Percentiles rank a stretch among this genome's conserved stretches.
phyloP scores from a whole-genome alignment of 2,888 invertebrate genomes.

The Amorpha juglandis region DNA sequence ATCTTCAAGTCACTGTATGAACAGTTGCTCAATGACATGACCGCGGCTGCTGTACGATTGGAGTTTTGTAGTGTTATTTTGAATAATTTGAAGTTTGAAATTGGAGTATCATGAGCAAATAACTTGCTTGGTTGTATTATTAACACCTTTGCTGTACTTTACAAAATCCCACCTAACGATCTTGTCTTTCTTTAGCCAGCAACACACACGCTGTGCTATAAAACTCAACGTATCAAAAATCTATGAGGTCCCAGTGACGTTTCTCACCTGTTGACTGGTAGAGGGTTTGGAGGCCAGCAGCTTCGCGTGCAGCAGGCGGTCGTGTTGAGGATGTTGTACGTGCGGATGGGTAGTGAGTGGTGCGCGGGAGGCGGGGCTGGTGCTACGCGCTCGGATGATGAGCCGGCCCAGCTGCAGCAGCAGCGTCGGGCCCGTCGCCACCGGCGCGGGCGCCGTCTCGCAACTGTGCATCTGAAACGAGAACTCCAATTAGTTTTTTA shows the following conservation, averaged over 20 bases:
- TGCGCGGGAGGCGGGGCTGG: constrained; percentile 68
- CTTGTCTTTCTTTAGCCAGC: too few species aligned
- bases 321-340: constrained; percentile 44
- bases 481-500: not conserved
- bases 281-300: constrained; percentile 58
- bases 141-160: too few species aligned
- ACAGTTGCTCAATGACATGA: not conserved
- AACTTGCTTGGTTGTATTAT: too few species aligned
- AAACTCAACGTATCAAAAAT: too few species aligned
- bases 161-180: too few species aligned
- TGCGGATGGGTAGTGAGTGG: constrained; percentile 60
- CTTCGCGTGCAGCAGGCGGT: constrained; percentile 59
- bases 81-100: too few species aligned
- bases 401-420: constrained; percentile 85
- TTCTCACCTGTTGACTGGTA: constrained; percentile 49
- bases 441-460: constrained; percentile 63
- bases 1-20: not conserved
- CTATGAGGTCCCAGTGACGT: too few species aligned
- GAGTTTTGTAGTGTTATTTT: not conserved
- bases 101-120: too few species aligned
- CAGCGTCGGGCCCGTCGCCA: constrained; percentile 76
- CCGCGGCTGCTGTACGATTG: not conserved
- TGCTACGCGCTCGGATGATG: constrained; percentile 85
- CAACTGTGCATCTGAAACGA: constrained; percentile 78
- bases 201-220: too few species aligned